Base-by-base conservation (phyloP, 2,797 vertebrate species). In the Numenius phaeopus region DNA sequence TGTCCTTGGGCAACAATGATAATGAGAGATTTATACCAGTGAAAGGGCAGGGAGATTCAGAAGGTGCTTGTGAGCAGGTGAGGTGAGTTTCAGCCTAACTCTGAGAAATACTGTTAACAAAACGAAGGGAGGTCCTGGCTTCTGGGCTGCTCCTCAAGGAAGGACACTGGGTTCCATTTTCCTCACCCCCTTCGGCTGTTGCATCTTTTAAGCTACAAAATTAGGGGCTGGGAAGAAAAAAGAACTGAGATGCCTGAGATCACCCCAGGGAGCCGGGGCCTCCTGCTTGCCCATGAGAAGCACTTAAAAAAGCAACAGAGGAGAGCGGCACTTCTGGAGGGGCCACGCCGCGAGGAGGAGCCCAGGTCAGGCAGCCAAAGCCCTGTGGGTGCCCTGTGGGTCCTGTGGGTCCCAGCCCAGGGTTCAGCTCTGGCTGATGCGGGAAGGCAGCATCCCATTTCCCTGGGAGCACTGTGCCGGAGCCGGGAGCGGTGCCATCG, bases 371-470 rank as follows among this genome's bases (percentile, higher is more conserved):
- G 27, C 12, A 22, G n/a, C 34, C 26, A 59, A 34, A 67, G 30
- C 72, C 59, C 27, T 8, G 52, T 11, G 70, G 46, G 32, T 73
- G n/a, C n/a, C n/a, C 59, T 20, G 3, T 3, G 70, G 18, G 26
- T 8, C 4, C 0, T 1, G 42, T 18, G 10, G 62, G 10, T 49
- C 30, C 62, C 40, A 6, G 9, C 2, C 1, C n/a, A 17, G 76
- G 42, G 30, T 7, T 21, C 21, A 23, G 47, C n/a, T 44, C 26
- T 1, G 0, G 2, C 10, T 2, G 30, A 10, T 12, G n/a, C 5
- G 1, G 79, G 21, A 39, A 4, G 17, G 7, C 32, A 18, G 49
- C 54, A 13, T 3, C 76, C 59, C 27, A 0, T 14, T 30, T 14
- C 65, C 34, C 39, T 5, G 24, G 73, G 42, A 94, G 21, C 59